These are phyloP conservation scores for Pogonophryne albipinna DNA, from an alignment of 2,797 vertebrate genomes.

Conservation along the genomic window DNA sequence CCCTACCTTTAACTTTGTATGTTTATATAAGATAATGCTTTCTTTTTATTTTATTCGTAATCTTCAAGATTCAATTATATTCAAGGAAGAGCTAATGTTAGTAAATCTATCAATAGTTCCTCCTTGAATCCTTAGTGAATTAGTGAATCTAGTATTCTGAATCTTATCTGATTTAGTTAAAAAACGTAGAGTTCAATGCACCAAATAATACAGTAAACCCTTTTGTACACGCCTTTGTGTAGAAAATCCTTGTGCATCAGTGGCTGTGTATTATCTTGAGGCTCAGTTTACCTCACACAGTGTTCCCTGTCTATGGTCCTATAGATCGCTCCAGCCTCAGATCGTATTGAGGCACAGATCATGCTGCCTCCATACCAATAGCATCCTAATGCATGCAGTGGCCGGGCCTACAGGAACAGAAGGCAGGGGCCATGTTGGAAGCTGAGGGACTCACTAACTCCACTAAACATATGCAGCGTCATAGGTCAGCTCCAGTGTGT, in stretches of 20 bases:
- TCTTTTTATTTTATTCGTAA: too few species aligned
- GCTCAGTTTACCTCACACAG: conserved; percentile 63
- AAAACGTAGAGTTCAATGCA: not conserved
- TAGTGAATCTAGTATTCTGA: too few species aligned
- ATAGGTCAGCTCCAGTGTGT: conserved; percentile 11
- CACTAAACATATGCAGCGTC: conserved; percentile 40
- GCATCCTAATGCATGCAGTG: conserved; percentile 64
- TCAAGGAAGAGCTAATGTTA: too few species aligned
- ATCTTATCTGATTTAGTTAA: not conserved
- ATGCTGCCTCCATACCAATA: conserved; percentile 67
- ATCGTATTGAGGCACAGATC: conserved; percentile 66
- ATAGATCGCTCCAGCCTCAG: conserved; percentile 68
- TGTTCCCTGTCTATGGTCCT: conserved; percentile 60
- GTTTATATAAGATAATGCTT: too few species aligned
- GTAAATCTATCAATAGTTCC: too few species aligned
- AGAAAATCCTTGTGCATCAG: conserved; percentile 36
- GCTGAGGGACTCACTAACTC: conserved; percentile 12
- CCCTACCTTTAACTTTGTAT: too few species aligned
- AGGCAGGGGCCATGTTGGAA: conserved; percentile 33
- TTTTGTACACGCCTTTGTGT: conserved; percentile 4
- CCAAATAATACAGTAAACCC: conserved; percentile 18
- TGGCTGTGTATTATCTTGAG: conserved; percentile 22
- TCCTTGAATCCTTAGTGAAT: too few species aligned
- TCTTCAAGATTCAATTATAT: too few species aligned
- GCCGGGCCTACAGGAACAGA: conserved; percentile 47